Conservation (phyloP, 2,797 vertebrate species). For the Malurus splendens region DNA sequence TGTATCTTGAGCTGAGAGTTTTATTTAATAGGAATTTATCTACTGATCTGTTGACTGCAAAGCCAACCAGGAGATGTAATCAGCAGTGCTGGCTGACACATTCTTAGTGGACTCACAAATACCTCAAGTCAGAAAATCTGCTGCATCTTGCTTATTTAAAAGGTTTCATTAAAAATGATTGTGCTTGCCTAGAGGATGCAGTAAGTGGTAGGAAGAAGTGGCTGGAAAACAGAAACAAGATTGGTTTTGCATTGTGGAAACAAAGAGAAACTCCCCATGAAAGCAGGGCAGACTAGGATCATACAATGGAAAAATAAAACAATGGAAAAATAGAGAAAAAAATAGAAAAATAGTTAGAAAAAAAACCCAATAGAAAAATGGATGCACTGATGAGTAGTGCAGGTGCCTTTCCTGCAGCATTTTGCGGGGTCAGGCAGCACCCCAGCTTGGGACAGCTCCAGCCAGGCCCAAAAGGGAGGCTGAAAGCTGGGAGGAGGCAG, state of each 20-base stretch:
- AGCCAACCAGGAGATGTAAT: neutral
- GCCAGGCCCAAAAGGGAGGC: fast-evolving
- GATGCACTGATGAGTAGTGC: neutral
- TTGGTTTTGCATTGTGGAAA: neutral
- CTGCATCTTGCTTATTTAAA: neutral
- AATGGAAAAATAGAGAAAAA: neutral
- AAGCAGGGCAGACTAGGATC: neutral
- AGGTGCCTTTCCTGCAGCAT: neutral
- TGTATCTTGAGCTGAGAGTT: neutral
- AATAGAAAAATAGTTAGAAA: neutral
- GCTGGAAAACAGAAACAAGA: neutral
- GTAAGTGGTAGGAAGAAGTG: neutral
- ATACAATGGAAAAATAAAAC: no score
- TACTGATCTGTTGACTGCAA: neutral
- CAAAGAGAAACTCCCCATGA: neutral
- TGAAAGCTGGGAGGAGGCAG: neutral
- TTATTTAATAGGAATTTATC: neutral
- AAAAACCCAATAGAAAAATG: neutral
- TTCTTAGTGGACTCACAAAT: neutral
- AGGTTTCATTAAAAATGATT: neutral
- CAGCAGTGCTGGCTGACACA: neutral
- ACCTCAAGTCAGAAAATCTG: neutral
- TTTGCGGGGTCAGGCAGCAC: fast-evolving
- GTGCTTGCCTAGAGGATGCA: neutral
- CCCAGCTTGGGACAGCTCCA: no score